These are phyloP conservation scores for Ammospiza caudacuta DNA, from an alignment of 2,113 vertebrate genomes.

Conservation along the genomic window DNA sequence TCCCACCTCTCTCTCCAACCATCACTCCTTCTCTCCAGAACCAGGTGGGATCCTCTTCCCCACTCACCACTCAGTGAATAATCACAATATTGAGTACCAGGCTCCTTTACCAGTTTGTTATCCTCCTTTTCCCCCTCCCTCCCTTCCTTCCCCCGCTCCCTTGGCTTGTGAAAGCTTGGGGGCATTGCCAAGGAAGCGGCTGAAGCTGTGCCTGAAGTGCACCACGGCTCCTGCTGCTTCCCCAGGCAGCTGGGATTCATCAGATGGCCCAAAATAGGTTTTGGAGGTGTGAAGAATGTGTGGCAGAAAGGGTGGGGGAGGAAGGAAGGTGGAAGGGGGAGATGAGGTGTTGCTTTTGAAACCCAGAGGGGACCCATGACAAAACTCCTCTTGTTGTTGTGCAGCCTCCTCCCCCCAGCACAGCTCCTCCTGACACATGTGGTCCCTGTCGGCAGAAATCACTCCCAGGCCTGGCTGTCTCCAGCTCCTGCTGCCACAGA, in stretches of 20 bases:
- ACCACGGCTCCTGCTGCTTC: constrained; percentile 52
- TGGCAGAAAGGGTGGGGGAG: not conserved
- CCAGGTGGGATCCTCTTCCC: not conserved
- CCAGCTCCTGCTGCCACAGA: not conserved
- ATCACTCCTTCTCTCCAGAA: not conserved
- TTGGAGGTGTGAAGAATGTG: constrained; percentile 61
- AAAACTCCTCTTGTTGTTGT: not conserved
- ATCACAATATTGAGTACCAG: not conserved
- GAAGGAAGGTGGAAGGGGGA: constrained; percentile 39
- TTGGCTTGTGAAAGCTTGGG: constrained; percentile 37
- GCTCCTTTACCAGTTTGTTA: constrained; percentile 26
- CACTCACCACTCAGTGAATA: not conserved
- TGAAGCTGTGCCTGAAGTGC: constrained; percentile 54
- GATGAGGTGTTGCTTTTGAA: constrained; percentile 47
- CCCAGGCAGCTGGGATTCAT: constrained; percentile 71
- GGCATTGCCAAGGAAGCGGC: constrained; percentile 65
- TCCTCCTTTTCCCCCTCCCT: not conserved
- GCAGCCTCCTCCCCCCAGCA: not conserved
- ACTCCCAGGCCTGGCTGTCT: not conserved
- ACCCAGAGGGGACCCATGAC: not conserved
- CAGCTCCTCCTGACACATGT: constrained; percentile 3
- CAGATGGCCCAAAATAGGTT: constrained; percentile 72
- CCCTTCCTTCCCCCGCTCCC: constrained; percentile 26
- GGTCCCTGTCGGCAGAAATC: not conserved
- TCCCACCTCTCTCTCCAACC: not conserved